These are phyloP conservation scores for Polyergus mexicanus DNA, from an alignment of 1,140 invertebrate genomes.

Conservation along the genomic window DNA sequence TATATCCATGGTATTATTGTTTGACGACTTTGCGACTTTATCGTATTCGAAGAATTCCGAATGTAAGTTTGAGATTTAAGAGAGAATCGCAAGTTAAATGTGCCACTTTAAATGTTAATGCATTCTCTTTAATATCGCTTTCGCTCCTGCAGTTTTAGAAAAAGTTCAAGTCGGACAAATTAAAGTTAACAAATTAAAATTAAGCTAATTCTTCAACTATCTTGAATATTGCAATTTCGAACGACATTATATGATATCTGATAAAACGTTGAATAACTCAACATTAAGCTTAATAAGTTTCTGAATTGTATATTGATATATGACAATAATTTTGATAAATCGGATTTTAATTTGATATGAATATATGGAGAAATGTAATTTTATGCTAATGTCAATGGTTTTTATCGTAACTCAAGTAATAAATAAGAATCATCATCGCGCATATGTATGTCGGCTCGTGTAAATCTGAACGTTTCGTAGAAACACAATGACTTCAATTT, in stretches of 20 bases:
- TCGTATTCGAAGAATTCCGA: constrained; percentile 55
- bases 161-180: neutral
- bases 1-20: constrained; percentile 64
- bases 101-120: neutral
- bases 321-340: neutral
- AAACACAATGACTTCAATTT: neutral
- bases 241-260: neutral
- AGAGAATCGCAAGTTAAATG: constrained; percentile 2
- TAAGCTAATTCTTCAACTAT: neutral
- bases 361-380: neutral
- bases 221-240: neutral
- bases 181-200: too few species aligned
- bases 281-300: neutral
- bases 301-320: neutral
- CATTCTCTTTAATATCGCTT: neutral
- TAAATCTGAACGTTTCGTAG: neutral
- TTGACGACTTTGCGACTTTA: constrained; percentile 61
- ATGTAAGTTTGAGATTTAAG: neutral
- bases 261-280: neutral
- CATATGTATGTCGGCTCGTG: neutral
- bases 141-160: neutral
- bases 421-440: neutral
- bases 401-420: neutral
- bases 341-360: neutral
- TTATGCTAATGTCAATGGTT: neutral